Base-by-base conservation (phyloP, 1,140 invertebrate genomes). In the Nephotettix cincticeps region DNA sequence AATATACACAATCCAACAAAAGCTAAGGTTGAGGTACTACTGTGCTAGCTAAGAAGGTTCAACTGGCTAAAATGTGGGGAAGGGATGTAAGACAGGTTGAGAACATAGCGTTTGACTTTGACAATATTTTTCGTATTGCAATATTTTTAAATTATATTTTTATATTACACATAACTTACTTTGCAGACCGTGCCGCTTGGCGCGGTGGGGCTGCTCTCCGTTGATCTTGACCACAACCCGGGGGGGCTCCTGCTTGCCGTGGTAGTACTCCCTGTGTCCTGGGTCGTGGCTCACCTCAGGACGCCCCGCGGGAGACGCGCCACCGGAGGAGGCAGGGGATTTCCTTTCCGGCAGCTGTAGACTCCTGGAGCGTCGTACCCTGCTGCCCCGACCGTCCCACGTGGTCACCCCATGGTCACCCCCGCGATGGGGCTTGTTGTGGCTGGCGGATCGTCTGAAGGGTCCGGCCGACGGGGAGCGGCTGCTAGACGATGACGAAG, bases 301-400 rank as follows among this genome's bases (percentile, higher is more conserved):
- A 13, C 70, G 63, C 73, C 21, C 71, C 68, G 30, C 77, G 43
- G 69, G 67, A 51, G 47, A 51, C 6, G 47, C 47, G 4, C 47
- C 47, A 19, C 47, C 47, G 19, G 47, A 51, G 51, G 77, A 75
- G 9, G 78, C 78, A 0, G 82, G 82, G 0, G 82, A 82, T 58
- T 81, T 83, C 71, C 83, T 83, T 73, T 86, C 85, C 0, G 85
- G 85, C 17, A 87, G 77, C 74, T 87, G 86, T 32, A 87, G 79
- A 54, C 76, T 77, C 13, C 77, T 58, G 0, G 76, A 77, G 2
- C 77, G 45, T 25, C 76, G 32, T 11, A 78, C 76, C 27, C 76
- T 47, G 61, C 68, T 36, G 28, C 45, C 56, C 14, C 29, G 27
- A 25, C 54, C 29, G 32, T 47, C 36, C 14, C 32, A 40, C 17